A percentile compares a stretch with the other conserved stretches of the same genome.
Conservation (phyloP, 2,113 vertebrate species). For the Theropithecus gelada region DNA sequence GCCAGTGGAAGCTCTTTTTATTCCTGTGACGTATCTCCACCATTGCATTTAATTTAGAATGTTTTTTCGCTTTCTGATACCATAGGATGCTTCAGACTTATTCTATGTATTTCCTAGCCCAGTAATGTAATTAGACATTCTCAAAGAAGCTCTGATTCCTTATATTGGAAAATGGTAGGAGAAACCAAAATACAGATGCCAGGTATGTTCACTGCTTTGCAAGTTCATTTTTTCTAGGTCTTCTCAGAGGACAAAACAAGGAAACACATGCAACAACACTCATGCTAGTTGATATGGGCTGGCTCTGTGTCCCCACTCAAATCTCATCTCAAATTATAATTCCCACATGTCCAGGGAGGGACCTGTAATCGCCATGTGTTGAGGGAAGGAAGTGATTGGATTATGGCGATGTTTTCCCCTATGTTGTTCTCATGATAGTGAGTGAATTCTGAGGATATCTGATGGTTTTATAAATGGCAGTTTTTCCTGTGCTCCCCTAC, state of each 20-base stretch:
- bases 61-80: neutral
- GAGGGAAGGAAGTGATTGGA: too few species aligned
- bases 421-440: too few species aligned
- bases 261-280: neutral
- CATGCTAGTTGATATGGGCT: neutral
- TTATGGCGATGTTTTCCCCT: too few species aligned
- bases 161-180: neutral
- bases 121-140: neutral
- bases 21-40: neutral
- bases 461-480: too few species aligned
- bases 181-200: neutral
- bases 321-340: too few species aligned
- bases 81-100: neutral
- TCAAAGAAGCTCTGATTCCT: neutral
- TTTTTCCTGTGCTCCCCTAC: too few species aligned
- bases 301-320: too few species aligned
- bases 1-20: neutral
- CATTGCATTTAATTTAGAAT: neutral
- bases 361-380: too few species aligned
- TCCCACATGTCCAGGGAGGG: too few species aligned
- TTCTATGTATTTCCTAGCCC: neutral
- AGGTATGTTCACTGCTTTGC: neutral
- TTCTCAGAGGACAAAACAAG: neutral
- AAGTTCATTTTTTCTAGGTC: neutral
- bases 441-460: too few species aligned